Conservation (phyloP, 2,888 invertebrate genomes). For the Clusia tigrina region DNA sequence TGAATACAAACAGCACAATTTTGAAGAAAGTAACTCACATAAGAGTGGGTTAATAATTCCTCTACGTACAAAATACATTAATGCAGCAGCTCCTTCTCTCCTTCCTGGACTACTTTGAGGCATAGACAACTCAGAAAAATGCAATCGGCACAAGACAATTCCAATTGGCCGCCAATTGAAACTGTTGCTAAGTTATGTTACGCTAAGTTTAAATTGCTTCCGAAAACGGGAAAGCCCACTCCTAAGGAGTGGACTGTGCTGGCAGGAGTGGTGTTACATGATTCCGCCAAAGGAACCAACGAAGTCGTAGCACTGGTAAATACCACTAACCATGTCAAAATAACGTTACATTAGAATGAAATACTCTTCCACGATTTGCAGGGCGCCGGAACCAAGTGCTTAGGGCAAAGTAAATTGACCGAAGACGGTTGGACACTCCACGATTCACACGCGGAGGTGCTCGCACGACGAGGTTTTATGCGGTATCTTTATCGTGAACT, state of each 20-base stretch:
- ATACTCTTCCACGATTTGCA: too few relatives aligned
- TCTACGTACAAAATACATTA: too few relatives aligned
- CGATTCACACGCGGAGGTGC: conserved; percentile 92
- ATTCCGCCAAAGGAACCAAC: conserved; percentile 52
- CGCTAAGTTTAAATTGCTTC: not conserved
- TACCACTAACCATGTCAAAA: too few relatives aligned
- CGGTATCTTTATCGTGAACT: conserved; percentile 78
- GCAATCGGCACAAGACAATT: too few relatives aligned
- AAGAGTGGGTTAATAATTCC: too few relatives aligned
- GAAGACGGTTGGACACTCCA: conserved; percentile 76
- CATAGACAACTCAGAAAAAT: too few relatives aligned
- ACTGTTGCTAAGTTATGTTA: not conserved
- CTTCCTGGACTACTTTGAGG: too few relatives aligned
- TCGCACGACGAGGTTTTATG: conserved; percentile 83
- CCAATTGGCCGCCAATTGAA: too few relatives aligned
- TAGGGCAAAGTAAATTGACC: conserved; percentile 76
- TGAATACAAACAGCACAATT: too few relatives aligned
- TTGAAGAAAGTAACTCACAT: too few relatives aligned
- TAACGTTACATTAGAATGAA: too few relatives aligned
- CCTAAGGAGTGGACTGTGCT: conserved; percentile 80
- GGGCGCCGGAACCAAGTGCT: conserved; percentile 93
- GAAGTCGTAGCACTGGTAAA: conserved; percentile 80
- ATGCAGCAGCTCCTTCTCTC: too few relatives aligned
- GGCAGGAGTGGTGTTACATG: conserved; percentile 73
- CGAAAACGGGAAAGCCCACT: conserved; percentile 2